Conservation (phyloP, 2,888 invertebrate genomes). For the Melipona bicolor region DNA sequence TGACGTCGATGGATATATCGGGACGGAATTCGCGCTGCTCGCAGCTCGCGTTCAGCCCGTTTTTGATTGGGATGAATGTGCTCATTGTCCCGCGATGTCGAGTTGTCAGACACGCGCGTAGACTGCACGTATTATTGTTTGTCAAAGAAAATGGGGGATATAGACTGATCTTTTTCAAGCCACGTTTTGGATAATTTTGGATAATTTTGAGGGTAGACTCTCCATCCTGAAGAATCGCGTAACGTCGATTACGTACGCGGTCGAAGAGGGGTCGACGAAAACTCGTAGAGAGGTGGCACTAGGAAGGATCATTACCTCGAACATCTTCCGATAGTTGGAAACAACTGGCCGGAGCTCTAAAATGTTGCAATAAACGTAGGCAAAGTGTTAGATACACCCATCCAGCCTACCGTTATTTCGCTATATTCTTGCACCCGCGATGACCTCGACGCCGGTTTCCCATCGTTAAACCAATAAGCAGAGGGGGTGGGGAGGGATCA, state of each 20-base stretch:
- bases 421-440: not conserved
- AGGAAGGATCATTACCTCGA: constrained; percentile 12
- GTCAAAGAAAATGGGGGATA: not conserved
- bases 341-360: not conserved
- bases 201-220: not conserved
- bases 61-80: constrained; percentile 55
- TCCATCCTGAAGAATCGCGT: not conserved
- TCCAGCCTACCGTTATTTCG: constrained; percentile 31
- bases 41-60: constrained; percentile 8
- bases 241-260: constrained; percentile 20
- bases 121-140: too few species aligned
- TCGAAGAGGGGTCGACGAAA: not conserved
- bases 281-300: constrained; percentile 2
- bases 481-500: not conserved
- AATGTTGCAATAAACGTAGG: constrained; percentile 36
- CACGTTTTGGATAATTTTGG: not conserved
- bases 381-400: constrained; percentile 29
- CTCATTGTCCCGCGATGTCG: constrained; percentile 34
- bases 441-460: constrained; percentile 6
- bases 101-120: not conserved
- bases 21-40: constrained; percentile 32
- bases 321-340: not conserved
- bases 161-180: not conserved
- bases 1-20: constrained; percentile 52
- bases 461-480: constrained; percentile 47